Percentiles rank a stretch among this genome's conserved stretches.
These are phyloP conservation scores for Sebastes dallii DNA, from an alignment of 2,797 vertebrate genomes.

Conservation along the genomic window DNA sequence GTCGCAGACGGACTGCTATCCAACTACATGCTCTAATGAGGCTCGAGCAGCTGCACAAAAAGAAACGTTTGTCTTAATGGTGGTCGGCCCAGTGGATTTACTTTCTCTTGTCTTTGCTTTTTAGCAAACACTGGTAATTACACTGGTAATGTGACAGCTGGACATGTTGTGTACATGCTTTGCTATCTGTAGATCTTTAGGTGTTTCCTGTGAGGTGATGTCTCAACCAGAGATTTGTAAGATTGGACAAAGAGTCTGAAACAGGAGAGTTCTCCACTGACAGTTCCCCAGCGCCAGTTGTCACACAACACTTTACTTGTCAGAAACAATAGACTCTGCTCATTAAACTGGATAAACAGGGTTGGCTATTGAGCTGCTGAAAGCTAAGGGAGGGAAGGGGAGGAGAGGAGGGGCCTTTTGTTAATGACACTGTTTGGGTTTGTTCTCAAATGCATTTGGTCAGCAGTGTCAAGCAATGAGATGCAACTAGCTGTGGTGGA, in stretches of 20 bases:
- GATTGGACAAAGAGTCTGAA: neutral
- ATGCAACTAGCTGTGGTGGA: neutral
- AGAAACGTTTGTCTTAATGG: neutral
- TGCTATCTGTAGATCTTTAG: neutral
- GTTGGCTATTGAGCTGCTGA: neutral
- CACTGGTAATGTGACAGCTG: neutral
- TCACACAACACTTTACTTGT: constrained; percentile 4
- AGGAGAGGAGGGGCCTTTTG: neutral
- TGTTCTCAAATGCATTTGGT: constrained; percentile 9
- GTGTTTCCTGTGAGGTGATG: neutral
- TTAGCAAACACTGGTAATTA: no score
- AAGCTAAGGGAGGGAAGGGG: neutral
- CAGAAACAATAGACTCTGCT: constrained; percentile 17
- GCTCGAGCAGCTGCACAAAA: constrained; percentile 20
- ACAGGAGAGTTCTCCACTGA: neutral
- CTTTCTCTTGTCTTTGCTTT: neutral
- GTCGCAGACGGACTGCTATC: constrained; percentile 36
- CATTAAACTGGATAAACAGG: constrained; percentile 32
- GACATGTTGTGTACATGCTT: neutral
- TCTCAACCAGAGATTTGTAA: neutral
- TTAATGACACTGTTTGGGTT: constrained; percentile 18
- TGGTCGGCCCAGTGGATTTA: neutral
- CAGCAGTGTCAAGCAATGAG: neutral
- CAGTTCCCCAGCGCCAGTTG: neutral
- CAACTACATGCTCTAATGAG: constrained; percentile 14